Evolutionary conservation across 2,797 vertebrate genomes (phyloP).

Genomic region (Xenopus petersii): DNA sequence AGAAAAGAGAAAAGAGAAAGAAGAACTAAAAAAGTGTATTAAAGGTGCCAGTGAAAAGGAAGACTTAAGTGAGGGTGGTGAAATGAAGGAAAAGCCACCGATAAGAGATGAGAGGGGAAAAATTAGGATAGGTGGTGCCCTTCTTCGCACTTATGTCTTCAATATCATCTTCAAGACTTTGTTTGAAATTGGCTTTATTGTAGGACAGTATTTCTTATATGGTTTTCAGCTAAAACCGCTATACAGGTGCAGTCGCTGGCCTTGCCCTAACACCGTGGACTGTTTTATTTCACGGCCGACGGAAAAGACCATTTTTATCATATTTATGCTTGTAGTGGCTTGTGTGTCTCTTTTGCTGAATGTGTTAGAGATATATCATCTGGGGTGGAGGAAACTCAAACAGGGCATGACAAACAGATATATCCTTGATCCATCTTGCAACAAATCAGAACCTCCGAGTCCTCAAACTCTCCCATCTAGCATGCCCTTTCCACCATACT

Average conservation of each 20-base stretch:
- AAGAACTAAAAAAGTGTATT: constrained; percentile 68
- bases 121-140: constrained; percentile 86
- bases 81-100: constrained; percentile 73
- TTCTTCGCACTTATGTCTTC: constrained; percentile 93
- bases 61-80: constrained; percentile 64
- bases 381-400: constrained; percentile 95
- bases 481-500: constrained; percentile 73
- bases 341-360: constrained; percentile 94
- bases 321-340: constrained; percentile 97
- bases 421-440: constrained; percentile 60
- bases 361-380: constrained; percentile 95
- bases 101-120: constrained; percentile 85
- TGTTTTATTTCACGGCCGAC: constrained; percentile 97
- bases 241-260: constrained; percentile 89
- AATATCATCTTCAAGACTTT: constrained; percentile 97
- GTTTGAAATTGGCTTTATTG: constrained; percentile 93
- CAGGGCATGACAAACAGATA: constrained; percentile 82
- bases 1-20: constrained; percentile 86
- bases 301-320: constrained; percentile 96
- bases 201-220: constrained; percentile 95
- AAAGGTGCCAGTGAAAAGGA: constrained; percentile 69
- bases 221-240: constrained; percentile 89
- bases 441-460: constrained; percentile 53
- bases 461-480: constrained; percentile 69
- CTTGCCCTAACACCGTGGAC: constrained; percentile 94